Conservation (phyloP, 1,140 invertebrate species). For the Akabosia matsudoensis region DNA sequence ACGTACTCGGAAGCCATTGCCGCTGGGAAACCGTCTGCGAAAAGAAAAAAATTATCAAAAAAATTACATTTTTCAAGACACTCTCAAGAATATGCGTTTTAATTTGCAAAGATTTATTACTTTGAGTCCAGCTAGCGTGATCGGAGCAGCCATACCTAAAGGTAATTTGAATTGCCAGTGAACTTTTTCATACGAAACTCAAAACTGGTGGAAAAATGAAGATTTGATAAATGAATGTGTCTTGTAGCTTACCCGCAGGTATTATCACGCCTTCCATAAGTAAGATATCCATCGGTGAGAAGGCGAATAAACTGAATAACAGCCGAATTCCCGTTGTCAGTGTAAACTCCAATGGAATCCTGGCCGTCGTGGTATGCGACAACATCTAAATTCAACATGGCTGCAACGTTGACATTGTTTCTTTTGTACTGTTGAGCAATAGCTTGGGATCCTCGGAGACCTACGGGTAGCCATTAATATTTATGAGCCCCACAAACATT, state of each 20-base stretch:
- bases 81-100: neutral
- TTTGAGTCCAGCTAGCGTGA: neutral
- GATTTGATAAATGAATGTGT: neutral
- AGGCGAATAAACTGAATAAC: conserved; percentile 16
- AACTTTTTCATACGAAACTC: neutral
- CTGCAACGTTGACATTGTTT: neutral
- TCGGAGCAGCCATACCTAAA: conserved; percentile 31
- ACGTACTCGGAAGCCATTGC: conserved; percentile 9
- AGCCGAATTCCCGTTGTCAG: conserved; percentile 15
- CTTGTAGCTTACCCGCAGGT: conserved; percentile 28
- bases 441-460: conserved; percentile 17
- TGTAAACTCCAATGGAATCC: conserved; percentile 14
- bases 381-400: conserved; percentile 37
- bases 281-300: conserved; percentile 22
- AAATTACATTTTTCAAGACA: neutral
- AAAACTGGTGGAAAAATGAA: neutral
- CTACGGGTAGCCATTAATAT: too few species aligned
- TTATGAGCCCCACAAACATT: too few species aligned
- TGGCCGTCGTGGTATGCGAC: neutral
- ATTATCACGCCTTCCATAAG: neutral
- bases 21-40: conserved; percentile 12
- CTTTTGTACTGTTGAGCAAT: conserved; percentile 29
- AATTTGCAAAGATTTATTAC: neutral
- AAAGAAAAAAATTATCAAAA: neutral
- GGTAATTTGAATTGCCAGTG: neutral